Conservation (phyloP, 1,140 invertebrate genomes). For the Ericerus pela region DNA sequence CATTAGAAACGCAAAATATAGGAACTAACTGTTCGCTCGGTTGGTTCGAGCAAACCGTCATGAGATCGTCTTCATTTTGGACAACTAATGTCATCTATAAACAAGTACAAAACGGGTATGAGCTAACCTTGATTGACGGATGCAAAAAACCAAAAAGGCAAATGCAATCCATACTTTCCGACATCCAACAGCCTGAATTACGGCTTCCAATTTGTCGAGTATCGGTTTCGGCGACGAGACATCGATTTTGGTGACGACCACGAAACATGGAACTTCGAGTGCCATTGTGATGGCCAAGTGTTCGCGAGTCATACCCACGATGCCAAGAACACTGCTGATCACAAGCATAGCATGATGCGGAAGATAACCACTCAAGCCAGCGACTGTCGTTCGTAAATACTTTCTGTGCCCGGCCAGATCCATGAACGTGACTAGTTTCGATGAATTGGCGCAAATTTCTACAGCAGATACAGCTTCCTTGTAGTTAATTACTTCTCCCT, state of each 20-base stretch:
- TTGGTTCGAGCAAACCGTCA: slow-evolving; percentile 47
- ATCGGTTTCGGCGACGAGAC: slow-evolving; percentile 40
- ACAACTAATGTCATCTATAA: slow-evolving; percentile 41
- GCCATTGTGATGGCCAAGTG: slow-evolving; percentile 70
- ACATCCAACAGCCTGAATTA: slow-evolving; percentile 46
- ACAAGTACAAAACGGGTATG: neutral
- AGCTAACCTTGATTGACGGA: neutral
- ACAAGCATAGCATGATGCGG: slow-evolving; percentile 92
- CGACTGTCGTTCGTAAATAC: slow-evolving; percentile 87
- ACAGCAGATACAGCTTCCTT: slow-evolving; percentile 81
- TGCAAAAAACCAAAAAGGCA: neutral
- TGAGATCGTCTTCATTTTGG: slow-evolving; percentile 50
- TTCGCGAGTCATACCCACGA: slow-evolving; percentile 57
- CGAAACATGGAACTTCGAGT: slow-evolving; percentile 74
- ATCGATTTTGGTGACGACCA: slow-evolving; percentile 82
- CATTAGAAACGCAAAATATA: slow-evolving; percentile 89
- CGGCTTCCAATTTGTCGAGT: slow-evolving; percentile 42
- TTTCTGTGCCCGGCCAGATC: slow-evolving; percentile 94
- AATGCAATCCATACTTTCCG: slow-evolving; percentile 39
- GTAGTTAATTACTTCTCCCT: slow-evolving; percentile 69
- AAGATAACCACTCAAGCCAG: slow-evolving; percentile 67
- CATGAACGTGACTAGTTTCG: slow-evolving; percentile 85
- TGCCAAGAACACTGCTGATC: slow-evolving; percentile 50
- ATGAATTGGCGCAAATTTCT: slow-evolving; percentile 80
- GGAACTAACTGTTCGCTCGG: slow-evolving; percentile 54